phyloP scores from a whole-genome alignment of 2,888 invertebrate genomes.

The Philaethria dido region DNA sequence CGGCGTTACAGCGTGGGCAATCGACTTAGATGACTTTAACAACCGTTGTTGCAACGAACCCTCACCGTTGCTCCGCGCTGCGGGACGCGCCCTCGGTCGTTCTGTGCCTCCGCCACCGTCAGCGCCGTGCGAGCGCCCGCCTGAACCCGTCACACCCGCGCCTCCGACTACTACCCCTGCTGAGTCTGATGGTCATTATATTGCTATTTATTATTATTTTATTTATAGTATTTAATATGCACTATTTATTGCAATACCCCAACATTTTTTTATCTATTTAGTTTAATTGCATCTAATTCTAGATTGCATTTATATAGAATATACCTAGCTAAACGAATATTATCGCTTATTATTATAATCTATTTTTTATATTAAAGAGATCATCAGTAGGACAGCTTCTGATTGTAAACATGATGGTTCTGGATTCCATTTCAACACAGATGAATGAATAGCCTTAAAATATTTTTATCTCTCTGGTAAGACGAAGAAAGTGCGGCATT shows the following conservation, averaged over 20 bases:
- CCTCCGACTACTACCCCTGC: conserved; percentile 87
- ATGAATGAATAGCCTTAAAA: no score
- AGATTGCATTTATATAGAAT: background rate
- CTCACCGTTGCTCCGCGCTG: conserved; percentile 89
- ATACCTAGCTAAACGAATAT: no score
- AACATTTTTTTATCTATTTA: background rate
- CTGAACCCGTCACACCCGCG: conserved; percentile 88
- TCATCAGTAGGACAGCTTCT: no score
- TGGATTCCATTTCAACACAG: no score
- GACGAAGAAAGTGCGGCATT: no score
- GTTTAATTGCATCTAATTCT: background rate
- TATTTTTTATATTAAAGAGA: no score
- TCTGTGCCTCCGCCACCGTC: conserved; percentile 49
- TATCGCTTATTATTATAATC: no score
- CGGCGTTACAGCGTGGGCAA: conserved; percentile 94
- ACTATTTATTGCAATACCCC: background rate
- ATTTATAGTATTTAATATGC: background rate
- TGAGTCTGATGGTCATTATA: conserved; percentile 65
- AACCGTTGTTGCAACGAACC: conserved; percentile 93
- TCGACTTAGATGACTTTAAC: conserved; percentile 94
- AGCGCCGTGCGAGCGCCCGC: conserved; percentile 86
- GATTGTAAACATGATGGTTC: no score
- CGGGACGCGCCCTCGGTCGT: conserved; percentile 90
- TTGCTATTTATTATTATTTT: background rate
- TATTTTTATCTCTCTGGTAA: no score